These are phyloP conservation scores for Pteria penguin DNA, from an alignment of 2,888 invertebrate genomes.

Conservation along the genomic window DNA sequence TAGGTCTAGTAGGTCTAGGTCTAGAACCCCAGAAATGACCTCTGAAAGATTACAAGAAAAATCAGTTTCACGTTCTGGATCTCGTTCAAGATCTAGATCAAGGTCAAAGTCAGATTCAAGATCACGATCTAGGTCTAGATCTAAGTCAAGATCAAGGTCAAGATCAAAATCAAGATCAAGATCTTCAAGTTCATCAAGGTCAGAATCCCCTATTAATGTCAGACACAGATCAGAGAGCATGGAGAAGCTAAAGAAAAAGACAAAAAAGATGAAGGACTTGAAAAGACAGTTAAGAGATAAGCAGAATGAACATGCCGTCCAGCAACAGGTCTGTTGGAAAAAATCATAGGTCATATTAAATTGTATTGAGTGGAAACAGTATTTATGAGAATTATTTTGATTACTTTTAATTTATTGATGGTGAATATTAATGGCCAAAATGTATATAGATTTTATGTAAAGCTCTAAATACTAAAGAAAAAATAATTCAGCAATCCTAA, in stretches of 20 bases:
- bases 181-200: conserved; percentile 38
- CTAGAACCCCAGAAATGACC: conserved; percentile 24
- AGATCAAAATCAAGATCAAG: conserved; percentile 42
- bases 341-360: too few relatives aligned
- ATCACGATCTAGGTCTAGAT: conserved; percentile 31
- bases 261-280: conserved; percentile 36
- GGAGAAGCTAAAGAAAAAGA: conserved; percentile 26
- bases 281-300: conserved; percentile 47
- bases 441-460: too few relatives aligned
- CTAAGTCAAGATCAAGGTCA: conserved; percentile 30
- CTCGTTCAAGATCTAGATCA: conserved; percentile 25
- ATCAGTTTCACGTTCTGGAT: conserved; percentile 47
- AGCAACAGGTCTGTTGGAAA: conserved; percentile 50
- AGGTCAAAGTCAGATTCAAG: conserved; percentile 47
- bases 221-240: conserved; percentile 20
- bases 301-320: conserved; percentile 48
- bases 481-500: too few relatives aligned
- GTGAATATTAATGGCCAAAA: not conserved
- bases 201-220: conserved; percentile 22
- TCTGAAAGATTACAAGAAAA: conserved; percentile 17
- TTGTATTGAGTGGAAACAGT: too few relatives aligned
- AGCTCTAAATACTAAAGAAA: too few relatives aligned
- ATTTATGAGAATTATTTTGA: too few relatives aligned
- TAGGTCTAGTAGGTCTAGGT: conserved; percentile 30
- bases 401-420: not conserved